Base-by-base conservation (phyloP, 1,140 invertebrate species). In the Drosophila neocordata region DNA sequence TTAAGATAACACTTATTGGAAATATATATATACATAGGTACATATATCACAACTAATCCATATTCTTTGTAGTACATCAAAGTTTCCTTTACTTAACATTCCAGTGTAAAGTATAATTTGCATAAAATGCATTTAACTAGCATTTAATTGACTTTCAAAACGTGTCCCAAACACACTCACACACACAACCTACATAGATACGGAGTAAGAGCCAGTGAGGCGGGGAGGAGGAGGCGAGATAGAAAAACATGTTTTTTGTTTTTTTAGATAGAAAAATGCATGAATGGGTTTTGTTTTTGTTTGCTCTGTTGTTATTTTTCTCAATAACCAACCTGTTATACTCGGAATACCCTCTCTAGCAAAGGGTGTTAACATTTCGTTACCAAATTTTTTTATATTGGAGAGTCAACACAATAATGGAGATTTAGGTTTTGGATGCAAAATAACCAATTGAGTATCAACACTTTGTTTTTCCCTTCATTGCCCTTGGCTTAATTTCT, bases 101-200 rank as follows among this genome's bases (percentile, higher is more conserved):
- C 48, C 44, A 24, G 13, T 71, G 69, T 35, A 56, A 57, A 73
- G 73, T 63, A 59, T 64, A 27, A 57, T 82, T 82, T 70, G 70
- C 79, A 82, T 82, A 83, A 56, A 83, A 83, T 83, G 79, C 70
- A 83, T 83, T 75, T 78, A 79, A 83, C 79, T 75, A 75, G 71
- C 79, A 62, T 82, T 83, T 83, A 83, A 83, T 83, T 83, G 79
- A 79, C 79, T 83, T 83, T 83, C 75, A 83, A 83, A 82, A 82
- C 79, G 70, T 82, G 79, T 82, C 79, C 82, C 59, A 52, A 22
- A 24, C 18, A 58, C 48, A 67, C 52, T 48, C 44, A 60, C 48
- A 65, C 52, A 69, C 52, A 68, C 27, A 31, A 56, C 34, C 59
- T 37, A 69, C 24, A 34, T 15, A 24, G n/a, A 18, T n/a, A 35